Conservation (phyloP, 2,888 invertebrate genomes). For the Tridacna crocea region DNA sequence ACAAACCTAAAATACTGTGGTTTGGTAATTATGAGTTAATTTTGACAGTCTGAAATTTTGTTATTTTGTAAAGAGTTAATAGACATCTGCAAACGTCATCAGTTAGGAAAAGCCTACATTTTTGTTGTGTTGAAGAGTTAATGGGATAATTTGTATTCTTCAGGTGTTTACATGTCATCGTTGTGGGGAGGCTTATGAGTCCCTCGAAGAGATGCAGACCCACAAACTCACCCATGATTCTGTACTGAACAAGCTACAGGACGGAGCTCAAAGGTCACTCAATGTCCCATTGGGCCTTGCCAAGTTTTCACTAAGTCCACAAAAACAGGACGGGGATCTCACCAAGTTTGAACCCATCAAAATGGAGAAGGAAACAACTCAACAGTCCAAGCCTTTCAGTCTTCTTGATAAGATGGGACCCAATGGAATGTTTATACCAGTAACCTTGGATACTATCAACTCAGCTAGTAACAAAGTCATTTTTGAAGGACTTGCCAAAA, state of each 20-base stretch:
- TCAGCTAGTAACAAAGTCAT: slow-evolving; percentile 40
- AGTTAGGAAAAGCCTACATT: too few relatives aligned
- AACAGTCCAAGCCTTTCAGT: slow-evolving; percentile 29
- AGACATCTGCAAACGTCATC: too few relatives aligned
- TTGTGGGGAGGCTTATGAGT: slow-evolving; percentile 76
- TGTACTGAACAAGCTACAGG: slow-evolving; percentile 57
- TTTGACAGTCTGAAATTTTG: too few relatives aligned
- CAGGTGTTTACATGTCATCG: slow-evolving; percentile 71
- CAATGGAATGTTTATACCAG: slow-evolving; percentile 50
- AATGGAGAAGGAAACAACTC: slow-evolving; percentile 12
- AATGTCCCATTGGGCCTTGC: slow-evolving; percentile 63
- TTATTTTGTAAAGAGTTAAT: too few relatives aligned
- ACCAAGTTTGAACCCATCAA: slow-evolving; percentile 41
- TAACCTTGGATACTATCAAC: slow-evolving; percentile 46
- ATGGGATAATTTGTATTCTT: slow-evolving; percentile 12
- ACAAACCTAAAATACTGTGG: too few relatives aligned
- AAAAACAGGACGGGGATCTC: slow-evolving; percentile 47
- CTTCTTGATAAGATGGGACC: slow-evolving; percentile 29
- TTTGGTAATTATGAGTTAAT: too few relatives aligned
- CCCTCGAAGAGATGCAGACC: slow-evolving; percentile 68
- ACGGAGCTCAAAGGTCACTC: slow-evolving; percentile 36
- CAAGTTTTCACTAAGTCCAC: slow-evolving; percentile 69
- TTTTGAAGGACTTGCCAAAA: slow-evolving; percentile 47
- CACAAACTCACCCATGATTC: slow-evolving; percentile 70
- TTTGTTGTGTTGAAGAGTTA: too few relatives aligned